phyloP scores from a whole-genome alignment of 1,140 invertebrate genomes.

The Adelges cooleyi region DNA sequence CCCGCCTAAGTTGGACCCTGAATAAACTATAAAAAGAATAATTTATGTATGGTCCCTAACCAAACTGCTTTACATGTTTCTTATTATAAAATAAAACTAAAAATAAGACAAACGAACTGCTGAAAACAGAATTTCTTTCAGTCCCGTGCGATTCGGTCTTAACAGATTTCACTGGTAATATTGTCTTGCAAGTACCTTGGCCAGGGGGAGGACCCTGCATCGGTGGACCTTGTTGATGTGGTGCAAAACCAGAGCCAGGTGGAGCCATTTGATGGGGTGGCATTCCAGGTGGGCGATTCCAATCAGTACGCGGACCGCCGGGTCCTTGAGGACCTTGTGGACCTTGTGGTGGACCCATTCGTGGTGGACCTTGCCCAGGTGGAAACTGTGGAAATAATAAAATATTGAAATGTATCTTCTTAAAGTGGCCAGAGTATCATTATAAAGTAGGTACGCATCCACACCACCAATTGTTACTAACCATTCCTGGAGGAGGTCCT shows the following conservation, averaged over 20 bases:
- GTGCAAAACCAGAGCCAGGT: slow-evolving; percentile 27
- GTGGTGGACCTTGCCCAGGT: slow-evolving; percentile 44
- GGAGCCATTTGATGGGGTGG: slow-evolving; percentile 30
- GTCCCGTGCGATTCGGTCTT: too few species aligned
- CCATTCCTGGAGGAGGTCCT: slow-evolving; percentile 50
- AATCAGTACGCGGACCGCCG: slow-evolving; percentile 51
- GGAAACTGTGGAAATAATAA: slow-evolving; percentile 39
- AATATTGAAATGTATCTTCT: not conserved
- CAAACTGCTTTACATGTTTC: too few species aligned
- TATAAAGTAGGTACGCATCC: too few species aligned
- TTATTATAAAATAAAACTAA: too few species aligned
- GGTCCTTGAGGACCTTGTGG: slow-evolving; percentile 45
- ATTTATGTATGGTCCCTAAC: too few species aligned
- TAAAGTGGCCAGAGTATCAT: not conserved
- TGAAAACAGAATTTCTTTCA: too few species aligned
- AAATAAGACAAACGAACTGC: slow-evolving; percentile 19
- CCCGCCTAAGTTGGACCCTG: too few species aligned
- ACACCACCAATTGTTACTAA: slow-evolving; percentile 37
- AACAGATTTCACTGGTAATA: too few species aligned
- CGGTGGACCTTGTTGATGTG: slow-evolving; percentile 38
- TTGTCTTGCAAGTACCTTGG: too few species aligned
- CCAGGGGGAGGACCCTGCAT: slow-evolving; percentile 59
- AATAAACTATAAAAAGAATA: too few species aligned
- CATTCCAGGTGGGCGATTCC: slow-evolving; percentile 57
- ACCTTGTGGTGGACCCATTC: slow-evolving; percentile 41